Percentiles rank a stretch among this genome's conserved stretches.
These are phyloP conservation scores for Argentina silus DNA, from an alignment of 2,797 vertebrate species.

Conservation along the genomic window DNA sequence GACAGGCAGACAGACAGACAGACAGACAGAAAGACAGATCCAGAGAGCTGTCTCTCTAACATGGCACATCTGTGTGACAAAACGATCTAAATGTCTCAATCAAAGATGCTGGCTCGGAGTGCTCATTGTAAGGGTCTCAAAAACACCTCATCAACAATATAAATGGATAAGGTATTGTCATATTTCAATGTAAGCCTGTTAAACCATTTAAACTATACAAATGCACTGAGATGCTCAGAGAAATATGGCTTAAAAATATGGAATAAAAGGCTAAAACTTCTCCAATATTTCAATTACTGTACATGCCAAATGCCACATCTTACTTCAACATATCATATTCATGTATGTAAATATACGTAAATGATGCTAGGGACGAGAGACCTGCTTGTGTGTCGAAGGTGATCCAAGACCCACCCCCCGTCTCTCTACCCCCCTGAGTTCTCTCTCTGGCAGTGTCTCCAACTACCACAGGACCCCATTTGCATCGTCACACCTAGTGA, in stretches of 20 bases:
- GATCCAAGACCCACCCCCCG: conserved; percentile 55
- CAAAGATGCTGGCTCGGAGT: neutral
- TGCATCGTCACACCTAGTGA: conserved; percentile 50
- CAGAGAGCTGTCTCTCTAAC: neutral
- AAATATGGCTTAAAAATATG: too few species aligned
- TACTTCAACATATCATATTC: conserved; percentile 59
- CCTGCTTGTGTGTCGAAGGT: conserved; percentile 37
- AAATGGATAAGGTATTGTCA: neutral
- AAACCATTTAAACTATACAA: neutral
- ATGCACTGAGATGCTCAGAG: too few species aligned
- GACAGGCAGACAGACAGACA: too few species aligned
- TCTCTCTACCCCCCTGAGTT: conserved; percentile 56
- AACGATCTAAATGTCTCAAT: neutral
- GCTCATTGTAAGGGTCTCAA: neutral
- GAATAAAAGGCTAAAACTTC: too few species aligned
- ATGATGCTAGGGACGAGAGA: conserved; percentile 29
- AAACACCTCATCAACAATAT: neutral
- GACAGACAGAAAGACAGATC: too few species aligned
- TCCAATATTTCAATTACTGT: conserved; percentile 23
- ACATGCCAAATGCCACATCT: conserved; percentile 28
- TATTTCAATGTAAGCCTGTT: neutral
- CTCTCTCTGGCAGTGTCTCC: conserved; percentile 53
- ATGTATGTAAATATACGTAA: conserved; percentile 51
- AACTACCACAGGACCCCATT: conserved; percentile 69
- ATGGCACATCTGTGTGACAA: neutral